Base-by-base conservation (phyloP, 2,797 vertebrate genomes). In the Lophura swinhoii region DNA sequence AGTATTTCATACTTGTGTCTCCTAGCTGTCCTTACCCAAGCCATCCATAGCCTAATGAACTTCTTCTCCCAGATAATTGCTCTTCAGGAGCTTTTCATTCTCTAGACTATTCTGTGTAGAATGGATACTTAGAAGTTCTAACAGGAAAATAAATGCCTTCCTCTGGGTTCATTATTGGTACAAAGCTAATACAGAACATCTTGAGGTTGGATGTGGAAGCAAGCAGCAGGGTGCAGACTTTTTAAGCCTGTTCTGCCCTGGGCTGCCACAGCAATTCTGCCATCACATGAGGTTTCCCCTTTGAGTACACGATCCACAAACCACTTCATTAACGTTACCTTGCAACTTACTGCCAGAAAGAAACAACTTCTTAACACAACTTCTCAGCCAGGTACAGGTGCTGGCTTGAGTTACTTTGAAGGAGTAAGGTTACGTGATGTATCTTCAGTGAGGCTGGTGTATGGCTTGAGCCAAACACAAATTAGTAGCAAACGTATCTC, bases 1-100 rank as follows among this genome's bases (percentile, higher is more conserved):
- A 68, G 9, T 66, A 62, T 63, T 91, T 85, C 67, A 91, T 44
- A 69, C 10, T 37, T 49, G 13, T 44, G 12, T 88, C 84, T 94
- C 49, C 63, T 66, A 58, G 60, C 24, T 88, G 33, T 74, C 56
- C n/a, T 88, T 73, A 63, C 23, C 28, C 26, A 88, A 72, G 39
- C 21, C 39, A 91, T 59, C 24, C 66, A 69, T 17, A 88, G 63
- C 18, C 56, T 70, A 67, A 78, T 55, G 14, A 89, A 79, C 29
- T 67, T 75, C 67, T 72, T 46, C 55, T 83, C 15, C 13, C 48
- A 83, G 14, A 53, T 11, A n/a, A 9, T 48, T 83, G 9, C 20
- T 29, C 39, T 78, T 84, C 1, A 3, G 39, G 46, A 78, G 7
- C 6, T 76, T 67, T 81, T 75, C 12, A 64, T 75, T 31, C 14